Evolutionary conservation across 2,797 vertebrate species (phyloP), one percentile per base, ranked within the genome.

Genomic region (Rhinatrema bivittatum): DNA sequence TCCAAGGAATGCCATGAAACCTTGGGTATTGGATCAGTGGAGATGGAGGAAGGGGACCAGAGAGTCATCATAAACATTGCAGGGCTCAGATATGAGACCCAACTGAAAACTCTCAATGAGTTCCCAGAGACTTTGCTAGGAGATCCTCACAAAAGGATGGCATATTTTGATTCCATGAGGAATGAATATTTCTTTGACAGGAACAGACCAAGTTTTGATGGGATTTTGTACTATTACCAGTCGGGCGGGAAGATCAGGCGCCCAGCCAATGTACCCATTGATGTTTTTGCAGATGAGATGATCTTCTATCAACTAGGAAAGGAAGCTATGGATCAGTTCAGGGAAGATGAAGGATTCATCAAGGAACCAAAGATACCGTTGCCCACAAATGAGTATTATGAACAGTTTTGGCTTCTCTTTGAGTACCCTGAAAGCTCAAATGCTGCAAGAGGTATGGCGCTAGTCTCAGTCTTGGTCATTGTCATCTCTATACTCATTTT

Each of bases 111-210:
- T 9, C 78, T 99, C n/a, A 83, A 67, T 50, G 89, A 89, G 63
- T 99, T 99, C 58, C 94, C 96, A 0, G 91, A 97, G 12, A 92
- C 94, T 2, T 72, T 99, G 23, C 83, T 99, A 0, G 94, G 96
- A 20, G 83, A 97, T 52, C 86, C 90, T 0, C 84, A 85, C 29
- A 97, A 91, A 74, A 83, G 96, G 63, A 88, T 93, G 56, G 81
- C 75, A 13, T 94, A 93, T 78, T 99, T 98, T 1, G 94, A 98
- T 68, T 91, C 90, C 7, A 93, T 98, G 91, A 94, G 65, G 58
- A 98, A 99, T 1, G 92, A 99, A 10, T 99, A 99, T 50, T 99
- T 98, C 68, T 99, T 99, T 39, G 94, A 99, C 42, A 76, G 96
- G 54, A 97, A 97, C 60, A 86, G 96, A 4, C 94, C 94, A 8